A percentile compares a stretch with the other conserved stretches of the same genome.
Conservation (phyloP, 2,113 vertebrate species). For the Bubo blakistoni region DNA sequence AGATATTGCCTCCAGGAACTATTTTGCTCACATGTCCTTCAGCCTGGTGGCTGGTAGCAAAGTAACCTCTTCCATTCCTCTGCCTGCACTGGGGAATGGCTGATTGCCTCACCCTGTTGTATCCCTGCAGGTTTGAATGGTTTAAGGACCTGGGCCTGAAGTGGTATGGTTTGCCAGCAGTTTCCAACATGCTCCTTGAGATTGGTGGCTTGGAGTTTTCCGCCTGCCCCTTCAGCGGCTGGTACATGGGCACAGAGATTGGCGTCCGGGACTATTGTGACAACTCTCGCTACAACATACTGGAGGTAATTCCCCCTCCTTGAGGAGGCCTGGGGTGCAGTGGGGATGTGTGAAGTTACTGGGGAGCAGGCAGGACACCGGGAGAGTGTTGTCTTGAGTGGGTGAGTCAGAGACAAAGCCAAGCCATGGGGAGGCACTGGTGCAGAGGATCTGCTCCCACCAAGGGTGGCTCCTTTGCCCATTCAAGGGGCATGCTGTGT, state of each 20-base stretch:
- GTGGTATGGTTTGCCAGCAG: constrained; percentile 94
- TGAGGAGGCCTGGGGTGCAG: fast-evolving
- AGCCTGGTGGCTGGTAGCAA: not conserved
- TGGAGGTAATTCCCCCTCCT: constrained; percentile 80
- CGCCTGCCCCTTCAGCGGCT: constrained; percentile 94
- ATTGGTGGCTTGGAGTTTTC: constrained; percentile 93
- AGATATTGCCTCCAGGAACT: not conserved
- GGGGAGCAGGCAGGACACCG: not conserved
- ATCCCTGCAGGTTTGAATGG: constrained; percentile 84
- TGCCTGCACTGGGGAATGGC: fast-evolving
- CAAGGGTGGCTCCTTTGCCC: not conserved
- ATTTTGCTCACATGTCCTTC: not conserved
- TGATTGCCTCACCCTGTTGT: not conserved
- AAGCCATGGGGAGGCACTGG: not conserved
- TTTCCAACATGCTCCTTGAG: constrained; percentile 96
- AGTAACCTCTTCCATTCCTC: not conserved
- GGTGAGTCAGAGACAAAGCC: not conserved
- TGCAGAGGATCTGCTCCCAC: not conserved
- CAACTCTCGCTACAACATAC: constrained; percentile 92
- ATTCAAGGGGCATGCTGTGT: not conserved
- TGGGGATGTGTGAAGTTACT: not conserved
- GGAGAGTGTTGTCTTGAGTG: not conserved
- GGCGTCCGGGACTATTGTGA: constrained; percentile 97
- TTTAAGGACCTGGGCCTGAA: constrained; percentile 91
- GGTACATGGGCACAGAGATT: constrained; percentile 99